These are phyloP conservation scores for Brachionus rotundiformis DNA, from an alignment of 1,140 invertebrate species.

Conservation along the genomic window DNA sequence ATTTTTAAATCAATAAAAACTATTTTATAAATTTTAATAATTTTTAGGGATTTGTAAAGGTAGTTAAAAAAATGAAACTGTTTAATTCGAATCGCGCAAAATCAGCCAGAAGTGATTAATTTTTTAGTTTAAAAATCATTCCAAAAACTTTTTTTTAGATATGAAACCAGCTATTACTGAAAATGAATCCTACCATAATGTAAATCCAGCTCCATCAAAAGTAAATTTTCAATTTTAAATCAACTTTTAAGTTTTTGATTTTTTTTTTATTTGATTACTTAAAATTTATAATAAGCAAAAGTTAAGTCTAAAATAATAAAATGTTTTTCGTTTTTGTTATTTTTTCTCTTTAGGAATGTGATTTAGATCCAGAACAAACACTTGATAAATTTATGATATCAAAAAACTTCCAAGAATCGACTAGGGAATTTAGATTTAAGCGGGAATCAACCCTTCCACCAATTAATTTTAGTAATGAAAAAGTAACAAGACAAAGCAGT, in stretches of 20 bases:
- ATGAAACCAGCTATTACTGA: background rate
- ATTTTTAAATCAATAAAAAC: no score
- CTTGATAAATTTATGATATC: background rate
- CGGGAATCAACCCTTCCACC: conserved; percentile 4
- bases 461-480: background rate
- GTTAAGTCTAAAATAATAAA: no score
- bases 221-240: background rate
- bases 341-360: background rate
- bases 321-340: background rate
- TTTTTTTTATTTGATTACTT: no score
- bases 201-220: background rate
- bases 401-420: background rate
- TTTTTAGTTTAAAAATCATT: background rate
- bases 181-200: background rate
- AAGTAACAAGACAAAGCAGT: background rate
- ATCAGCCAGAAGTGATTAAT: background rate
- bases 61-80: conserved; percentile 39
- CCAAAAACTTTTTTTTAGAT: no score
- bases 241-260: no score
- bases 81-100: background rate
- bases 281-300: no score
- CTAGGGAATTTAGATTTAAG: background rate
- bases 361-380: background rate
- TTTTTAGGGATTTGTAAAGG: conserved; percentile 19
- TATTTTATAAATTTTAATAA: no score